Conservation (phyloP, 2,113 vertebrate species). For the Tympanuchus pallidicinctus region DNA sequence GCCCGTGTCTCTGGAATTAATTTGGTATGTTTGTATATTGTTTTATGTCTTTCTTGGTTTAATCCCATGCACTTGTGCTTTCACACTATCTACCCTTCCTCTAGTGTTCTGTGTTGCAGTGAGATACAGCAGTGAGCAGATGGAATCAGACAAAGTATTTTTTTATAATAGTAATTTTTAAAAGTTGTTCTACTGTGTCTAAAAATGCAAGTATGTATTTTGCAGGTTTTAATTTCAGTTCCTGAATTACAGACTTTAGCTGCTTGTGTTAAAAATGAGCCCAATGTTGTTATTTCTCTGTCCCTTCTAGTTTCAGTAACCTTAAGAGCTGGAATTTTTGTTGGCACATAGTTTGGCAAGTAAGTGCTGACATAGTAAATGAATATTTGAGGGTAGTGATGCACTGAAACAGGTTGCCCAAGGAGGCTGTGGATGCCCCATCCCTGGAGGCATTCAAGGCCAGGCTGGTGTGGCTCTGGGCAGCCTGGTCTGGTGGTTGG, state of each 20-base stretch:
- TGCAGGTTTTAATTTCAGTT: neutral
- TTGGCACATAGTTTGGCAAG: conserved; percentile 45
- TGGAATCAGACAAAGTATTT: neutral
- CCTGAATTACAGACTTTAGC: neutral
- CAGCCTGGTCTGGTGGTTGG: too few species aligned
- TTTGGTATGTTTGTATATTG: neutral
- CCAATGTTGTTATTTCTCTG: neutral
- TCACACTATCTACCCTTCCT: neutral
- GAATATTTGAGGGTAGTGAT: neutral
- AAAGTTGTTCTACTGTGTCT: neutral
- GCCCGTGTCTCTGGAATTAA: neutral
- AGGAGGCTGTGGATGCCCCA: too few species aligned
- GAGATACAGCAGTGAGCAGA: neutral
- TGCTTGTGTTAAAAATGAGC: neutral
- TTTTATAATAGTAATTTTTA: neutral
- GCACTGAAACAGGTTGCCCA: too few species aligned
- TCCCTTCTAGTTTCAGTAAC: neutral
- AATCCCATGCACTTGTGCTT: neutral
- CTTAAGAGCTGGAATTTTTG: neutral
- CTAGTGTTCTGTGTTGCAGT: neutral
- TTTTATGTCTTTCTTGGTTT: neutral
- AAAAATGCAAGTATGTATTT: neutral
- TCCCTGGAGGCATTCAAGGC: too few species aligned
- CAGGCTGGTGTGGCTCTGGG: too few species aligned
- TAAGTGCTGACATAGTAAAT: conserved; percentile 25